A percentile compares a stretch with the other conserved stretches of the same genome.
These are phyloP conservation scores for Lepidocyrtinus sp. DNA, from an alignment of 2,888 invertebrate species.

Conservation along the genomic window DNA sequence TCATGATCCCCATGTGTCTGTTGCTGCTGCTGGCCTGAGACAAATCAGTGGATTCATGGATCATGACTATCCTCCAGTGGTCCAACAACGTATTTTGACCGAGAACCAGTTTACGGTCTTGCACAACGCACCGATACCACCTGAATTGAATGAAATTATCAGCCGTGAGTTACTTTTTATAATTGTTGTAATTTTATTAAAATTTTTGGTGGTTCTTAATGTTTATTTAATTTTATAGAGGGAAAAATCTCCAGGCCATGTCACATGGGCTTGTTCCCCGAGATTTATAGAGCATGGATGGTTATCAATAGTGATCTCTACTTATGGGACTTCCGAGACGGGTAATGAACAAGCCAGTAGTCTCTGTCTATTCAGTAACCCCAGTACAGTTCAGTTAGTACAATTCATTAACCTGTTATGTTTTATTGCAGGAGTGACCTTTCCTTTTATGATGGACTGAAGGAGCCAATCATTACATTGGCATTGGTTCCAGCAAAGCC, in stretches of 20 bases:
- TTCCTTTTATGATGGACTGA: conserved; percentile 96
- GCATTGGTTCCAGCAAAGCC: conserved; percentile 89
- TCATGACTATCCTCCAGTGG: conserved; percentile 87
- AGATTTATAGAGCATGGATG: conserved; percentile 96
- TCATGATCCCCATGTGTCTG: conserved; percentile 54
- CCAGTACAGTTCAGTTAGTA: not conserved
- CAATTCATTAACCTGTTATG: not conserved
- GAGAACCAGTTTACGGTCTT: conserved; percentile 85
- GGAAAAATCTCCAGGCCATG: no score
- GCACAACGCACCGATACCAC: conserved; percentile 90
- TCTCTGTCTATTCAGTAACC: no score
- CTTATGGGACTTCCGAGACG: conserved; percentile 97
- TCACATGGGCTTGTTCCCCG: conserved; percentile 94
- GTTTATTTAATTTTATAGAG: conserved; percentile 36
- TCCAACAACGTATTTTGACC: conserved; percentile 80
- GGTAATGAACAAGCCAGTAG: no score
- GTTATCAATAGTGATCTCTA: conserved; percentile 98
- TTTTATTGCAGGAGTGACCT: conserved; percentile 83
- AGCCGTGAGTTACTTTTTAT: conserved; percentile 91
- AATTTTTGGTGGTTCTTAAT: not conserved
- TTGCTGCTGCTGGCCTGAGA: conserved; percentile 40
- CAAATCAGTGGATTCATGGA: conserved; percentile 91
- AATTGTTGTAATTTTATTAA: conserved; percentile 66
- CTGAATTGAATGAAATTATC: conserved; percentile 95
- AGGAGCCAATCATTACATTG: conserved; percentile 94